These are phyloP conservation scores for Heteromyza rotundicornis DNA, from an alignment of 2,888 invertebrate species.

Conservation along the genomic window DNA sequence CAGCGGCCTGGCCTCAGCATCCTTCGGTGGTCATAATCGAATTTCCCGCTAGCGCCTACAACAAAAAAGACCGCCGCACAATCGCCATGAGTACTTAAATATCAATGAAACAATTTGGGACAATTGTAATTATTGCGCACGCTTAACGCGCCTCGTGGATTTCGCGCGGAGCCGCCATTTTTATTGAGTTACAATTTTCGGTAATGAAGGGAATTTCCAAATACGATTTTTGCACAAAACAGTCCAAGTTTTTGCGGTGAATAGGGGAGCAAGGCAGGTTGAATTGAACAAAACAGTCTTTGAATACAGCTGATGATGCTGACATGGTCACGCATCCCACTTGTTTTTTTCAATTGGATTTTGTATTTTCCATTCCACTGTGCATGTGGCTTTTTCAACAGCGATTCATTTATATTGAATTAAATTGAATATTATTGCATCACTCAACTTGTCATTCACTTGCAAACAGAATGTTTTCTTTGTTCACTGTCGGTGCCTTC, in stretches of 20 bases:
- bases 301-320: no score
- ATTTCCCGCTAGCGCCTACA: background rate
- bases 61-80: background rate
- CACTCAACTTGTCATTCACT: conserved; percentile 1
- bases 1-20: no score
- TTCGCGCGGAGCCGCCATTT: background rate
- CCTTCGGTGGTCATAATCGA: conserved; percentile 1
- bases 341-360: background rate
- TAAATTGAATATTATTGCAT: background rate
- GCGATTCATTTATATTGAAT: background rate
- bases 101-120: conserved; percentile 17
- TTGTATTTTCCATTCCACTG: background rate
- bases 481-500: background rate
- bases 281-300: no score
- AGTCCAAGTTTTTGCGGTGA: no score
- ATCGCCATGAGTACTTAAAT: conserved; percentile 14
- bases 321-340: no score
- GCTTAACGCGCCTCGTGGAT: background rate
- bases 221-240: no score
- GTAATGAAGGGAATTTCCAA: no score
- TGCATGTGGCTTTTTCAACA: background rate
- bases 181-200: no score
- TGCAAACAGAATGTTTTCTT: background rate
- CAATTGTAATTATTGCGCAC: conserved; percentile 11
- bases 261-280: no score